Percentiles rank a stretch among this genome's conserved stretches.
phyloP scores from a whole-genome alignment of 1,140 invertebrate species.

The Venturia canescens region DNA sequence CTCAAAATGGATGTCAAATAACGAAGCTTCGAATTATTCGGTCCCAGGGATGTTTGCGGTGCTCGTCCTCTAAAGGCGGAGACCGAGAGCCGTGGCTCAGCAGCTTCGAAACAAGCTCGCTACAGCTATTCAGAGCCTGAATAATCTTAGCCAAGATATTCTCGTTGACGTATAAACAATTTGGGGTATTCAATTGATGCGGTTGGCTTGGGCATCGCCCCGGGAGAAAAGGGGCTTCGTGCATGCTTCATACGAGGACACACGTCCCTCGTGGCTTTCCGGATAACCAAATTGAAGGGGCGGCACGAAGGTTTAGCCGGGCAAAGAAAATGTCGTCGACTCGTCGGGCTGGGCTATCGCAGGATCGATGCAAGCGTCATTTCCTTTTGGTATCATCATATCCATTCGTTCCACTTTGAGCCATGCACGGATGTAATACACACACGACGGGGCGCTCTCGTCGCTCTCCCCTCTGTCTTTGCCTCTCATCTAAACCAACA shows the following conservation, averaged over 20 bases:
- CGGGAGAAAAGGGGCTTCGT: not conserved
- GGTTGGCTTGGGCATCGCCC: not conserved
- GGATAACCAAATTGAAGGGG: not conserved
- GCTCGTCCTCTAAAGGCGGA: no score
- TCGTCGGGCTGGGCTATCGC: not conserved
- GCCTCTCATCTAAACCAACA: slow-evolving; percentile 6
- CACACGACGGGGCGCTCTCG: not conserved
- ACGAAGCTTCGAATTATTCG: no score
- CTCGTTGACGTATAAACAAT: not conserved
- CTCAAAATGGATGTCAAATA: no score
- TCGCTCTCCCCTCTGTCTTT: not conserved
- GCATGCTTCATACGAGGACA: not conserved
- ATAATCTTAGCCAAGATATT: no score
- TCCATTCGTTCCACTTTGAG: not conserved
- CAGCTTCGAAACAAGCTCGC: no score
- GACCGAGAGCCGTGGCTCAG: no score
- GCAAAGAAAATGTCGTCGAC: no score
- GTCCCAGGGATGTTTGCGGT: no score
- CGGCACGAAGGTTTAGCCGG: not conserved
- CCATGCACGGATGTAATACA: not conserved
- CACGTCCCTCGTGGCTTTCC: not conserved
- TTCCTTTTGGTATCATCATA: not conserved
- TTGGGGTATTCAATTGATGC: not conserved
- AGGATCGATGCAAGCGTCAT: not conserved
- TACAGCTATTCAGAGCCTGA: no score